Evolutionary conservation across 1,140 invertebrate species (phyloP).

Genomic region (Drosophila tropicalis): DNA sequence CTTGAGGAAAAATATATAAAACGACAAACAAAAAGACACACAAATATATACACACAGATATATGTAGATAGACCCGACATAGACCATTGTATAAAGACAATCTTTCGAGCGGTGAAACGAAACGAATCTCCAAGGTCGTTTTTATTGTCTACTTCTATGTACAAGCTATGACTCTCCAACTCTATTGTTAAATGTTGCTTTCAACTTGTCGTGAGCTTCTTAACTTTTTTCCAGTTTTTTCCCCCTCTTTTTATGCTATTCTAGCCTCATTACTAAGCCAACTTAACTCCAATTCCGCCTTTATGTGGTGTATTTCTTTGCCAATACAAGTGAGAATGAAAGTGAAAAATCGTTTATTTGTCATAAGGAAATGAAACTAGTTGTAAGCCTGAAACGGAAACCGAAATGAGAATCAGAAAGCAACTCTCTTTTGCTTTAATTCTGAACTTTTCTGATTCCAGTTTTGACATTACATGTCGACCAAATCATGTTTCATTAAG

Average conservation of each 20-base stretch:
- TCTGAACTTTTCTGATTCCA: too few species aligned
- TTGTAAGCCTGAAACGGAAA: conserved; percentile 3
- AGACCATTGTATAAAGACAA: conserved; percentile 17
- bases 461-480: too few species aligned
- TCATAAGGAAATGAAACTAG: not conserved
- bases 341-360: conserved; percentile 23
- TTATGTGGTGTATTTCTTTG: conserved; percentile 42
- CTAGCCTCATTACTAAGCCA: conserved; percentile 38
- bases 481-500: too few species aligned
- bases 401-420: conserved; percentile 52
- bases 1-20: conserved; percentile 18
- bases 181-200: conserved; percentile 36
- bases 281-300: conserved; percentile 42
- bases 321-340: conserved; percentile 36
- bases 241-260: conserved; percentile 33
- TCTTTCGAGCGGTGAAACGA: conserved; percentile 39
- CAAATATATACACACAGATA: too few species aligned
- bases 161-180: not conserved
- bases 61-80: too few species aligned
- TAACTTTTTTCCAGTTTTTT: conserved; percentile 54
- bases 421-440: too few species aligned
- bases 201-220: conserved; percentile 65
- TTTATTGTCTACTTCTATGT: conserved; percentile 45
- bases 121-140: conserved; percentile 68
- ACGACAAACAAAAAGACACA: not conserved